Conservation (phyloP, 2,797 vertebrate species). For the Jordanella pulchra region DNA sequence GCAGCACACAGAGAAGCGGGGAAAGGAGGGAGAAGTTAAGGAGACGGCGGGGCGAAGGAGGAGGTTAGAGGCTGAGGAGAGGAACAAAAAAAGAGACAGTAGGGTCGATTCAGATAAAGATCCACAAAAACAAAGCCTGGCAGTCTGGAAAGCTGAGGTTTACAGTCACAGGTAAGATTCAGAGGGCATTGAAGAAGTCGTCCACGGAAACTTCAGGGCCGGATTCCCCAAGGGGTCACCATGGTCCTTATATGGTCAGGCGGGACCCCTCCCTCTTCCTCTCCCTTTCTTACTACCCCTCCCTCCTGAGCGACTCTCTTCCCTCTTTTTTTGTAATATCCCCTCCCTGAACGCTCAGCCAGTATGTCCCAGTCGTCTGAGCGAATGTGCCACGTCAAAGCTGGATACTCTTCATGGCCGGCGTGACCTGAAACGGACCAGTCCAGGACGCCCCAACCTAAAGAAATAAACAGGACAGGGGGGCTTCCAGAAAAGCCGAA, state of each 20-base stretch:
- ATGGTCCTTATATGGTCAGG: conserved; percentile 95
- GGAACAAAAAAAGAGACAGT: conserved; percentile 33
- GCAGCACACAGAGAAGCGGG: conserved; percentile 77
- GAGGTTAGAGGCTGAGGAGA: conserved; percentile 35
- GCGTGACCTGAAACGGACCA: conserved; percentile 71
- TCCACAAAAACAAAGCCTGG: conserved; percentile 50
- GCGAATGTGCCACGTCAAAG: conserved; percentile 99
- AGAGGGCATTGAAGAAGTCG: conserved; percentile 36
- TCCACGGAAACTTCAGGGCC: conserved; percentile 84
- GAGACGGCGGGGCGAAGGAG: conserved; percentile 51
- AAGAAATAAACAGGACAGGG: conserved; percentile 64
- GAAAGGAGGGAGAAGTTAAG: conserved; percentile 72
- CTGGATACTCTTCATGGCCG: conserved; percentile 90
- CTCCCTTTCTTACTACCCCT: conserved; percentile 73
- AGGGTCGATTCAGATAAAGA: conserved; percentile 61
- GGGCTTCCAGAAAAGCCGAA: conserved; percentile 13
- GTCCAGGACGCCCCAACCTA: conserved; percentile 56
- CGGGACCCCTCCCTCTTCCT: conserved; percentile 88
- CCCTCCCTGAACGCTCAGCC: conserved; percentile 98
- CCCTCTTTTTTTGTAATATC: conserved; percentile 82
- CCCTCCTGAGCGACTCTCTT: conserved; percentile 63
- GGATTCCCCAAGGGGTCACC: conserved; percentile 90
- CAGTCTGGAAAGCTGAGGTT: conserved; percentile 36
- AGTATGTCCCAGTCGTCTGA: conserved; percentile 93
- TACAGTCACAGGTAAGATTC: conserved; percentile 58